A percentile compares a stretch with the other conserved stretches of the same genome.
phyloP scores from a whole-genome alignment of 2,797 vertebrate species.

The Propithecus perrieri region DNA sequence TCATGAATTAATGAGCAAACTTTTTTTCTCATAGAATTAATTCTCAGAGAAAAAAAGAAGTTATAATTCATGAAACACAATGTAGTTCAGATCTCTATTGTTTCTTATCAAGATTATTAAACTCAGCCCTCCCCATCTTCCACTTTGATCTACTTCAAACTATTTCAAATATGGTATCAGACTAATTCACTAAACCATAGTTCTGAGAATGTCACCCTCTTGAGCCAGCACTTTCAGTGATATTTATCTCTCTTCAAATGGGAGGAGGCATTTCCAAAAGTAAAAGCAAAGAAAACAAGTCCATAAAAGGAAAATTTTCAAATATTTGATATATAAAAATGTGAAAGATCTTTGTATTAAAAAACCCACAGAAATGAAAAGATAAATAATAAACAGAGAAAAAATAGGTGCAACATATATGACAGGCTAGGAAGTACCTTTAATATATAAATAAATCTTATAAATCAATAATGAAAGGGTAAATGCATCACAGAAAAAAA shows the following conservation, averaged over 20 bases:
- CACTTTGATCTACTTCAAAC: background rate
- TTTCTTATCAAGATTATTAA: background rate
- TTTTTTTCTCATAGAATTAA: background rate
- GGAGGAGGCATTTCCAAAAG: background rate
- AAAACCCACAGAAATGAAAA: background rate
- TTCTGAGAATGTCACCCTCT: background rate
- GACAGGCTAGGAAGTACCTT: background rate
- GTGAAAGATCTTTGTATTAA: background rate
- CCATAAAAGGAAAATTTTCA: background rate
- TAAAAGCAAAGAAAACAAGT: background rate
- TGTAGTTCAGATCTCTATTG: background rate
- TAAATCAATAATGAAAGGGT: background rate
- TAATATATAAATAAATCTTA: slow-evolving; percentile 28
- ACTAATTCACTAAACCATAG: background rate
- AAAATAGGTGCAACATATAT: background rate
- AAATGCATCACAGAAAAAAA: background rate
- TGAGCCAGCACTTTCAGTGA: background rate
- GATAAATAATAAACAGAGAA: background rate
- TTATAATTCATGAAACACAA: background rate
- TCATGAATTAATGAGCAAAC: background rate
- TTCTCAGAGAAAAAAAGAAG: background rate
- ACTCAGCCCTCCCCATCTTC: background rate
- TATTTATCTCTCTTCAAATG: background rate
- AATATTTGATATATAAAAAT: background rate
- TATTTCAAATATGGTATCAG: background rate